phyloP scores from a whole-genome alignment of 2,113 vertebrate genomes.

The Nerophis ophidion region DNA sequence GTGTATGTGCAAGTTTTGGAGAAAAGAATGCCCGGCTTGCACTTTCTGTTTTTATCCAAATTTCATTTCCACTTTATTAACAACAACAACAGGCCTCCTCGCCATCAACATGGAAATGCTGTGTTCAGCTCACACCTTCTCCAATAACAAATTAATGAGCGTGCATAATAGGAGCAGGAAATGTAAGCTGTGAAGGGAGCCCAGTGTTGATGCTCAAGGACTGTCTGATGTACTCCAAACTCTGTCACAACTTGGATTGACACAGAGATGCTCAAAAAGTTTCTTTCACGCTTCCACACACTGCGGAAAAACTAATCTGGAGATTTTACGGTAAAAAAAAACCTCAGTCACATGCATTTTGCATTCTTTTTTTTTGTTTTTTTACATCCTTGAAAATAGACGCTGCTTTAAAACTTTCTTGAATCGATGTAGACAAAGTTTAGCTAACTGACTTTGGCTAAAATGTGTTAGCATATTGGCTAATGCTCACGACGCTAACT shows the following conservation, averaged over 20 bases:
- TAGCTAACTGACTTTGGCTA: no score
- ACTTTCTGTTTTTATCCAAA: slow-evolving; percentile 20
- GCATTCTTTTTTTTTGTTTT: no score
- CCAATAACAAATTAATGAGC: slow-evolving; percentile 19
- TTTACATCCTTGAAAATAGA: no score
- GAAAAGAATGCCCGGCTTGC: slow-evolving; percentile 14
- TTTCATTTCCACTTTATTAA: slow-evolving; percentile 36
- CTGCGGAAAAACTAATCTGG: no score
- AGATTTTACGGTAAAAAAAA: no score
- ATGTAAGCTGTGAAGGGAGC: not conserved
- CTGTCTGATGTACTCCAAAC: not conserved
- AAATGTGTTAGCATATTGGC: no score
- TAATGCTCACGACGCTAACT: no score
- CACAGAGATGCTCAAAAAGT: no score
- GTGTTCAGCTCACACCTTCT: slow-evolving; percentile 15
- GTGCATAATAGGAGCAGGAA: slow-evolving; percentile 15
- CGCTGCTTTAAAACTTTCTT: no score
- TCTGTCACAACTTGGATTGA: not conserved
- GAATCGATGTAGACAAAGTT: no score
- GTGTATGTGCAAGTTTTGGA: slow-evolving; percentile 4
- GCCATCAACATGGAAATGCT: slow-evolving; percentile 21
- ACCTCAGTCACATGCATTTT: no score
- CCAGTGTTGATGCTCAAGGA: not conserved
- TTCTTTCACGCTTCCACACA: no score
- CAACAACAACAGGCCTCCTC: slow-evolving; percentile 10